phyloP scores from a whole-genome alignment of 2,888 invertebrate genomes.

The Petrolisthes manimaculis region DNA sequence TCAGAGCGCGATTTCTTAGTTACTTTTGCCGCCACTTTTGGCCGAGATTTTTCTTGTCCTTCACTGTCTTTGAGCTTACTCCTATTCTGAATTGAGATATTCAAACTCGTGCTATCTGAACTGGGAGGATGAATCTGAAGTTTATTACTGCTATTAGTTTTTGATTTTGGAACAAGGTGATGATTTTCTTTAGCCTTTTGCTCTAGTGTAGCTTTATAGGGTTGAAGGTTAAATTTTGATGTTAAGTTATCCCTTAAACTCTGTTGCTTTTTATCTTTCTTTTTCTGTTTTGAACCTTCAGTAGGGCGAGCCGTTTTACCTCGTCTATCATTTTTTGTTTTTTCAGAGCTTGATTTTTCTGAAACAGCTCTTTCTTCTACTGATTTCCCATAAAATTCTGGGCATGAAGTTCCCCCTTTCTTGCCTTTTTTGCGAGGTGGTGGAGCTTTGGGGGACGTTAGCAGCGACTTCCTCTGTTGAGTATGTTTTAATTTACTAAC shows the following conservation, averaged over 20 bases:
- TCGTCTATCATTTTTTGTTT: neutral
- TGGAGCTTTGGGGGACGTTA: conserved; percentile 36
- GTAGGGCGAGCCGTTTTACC: neutral
- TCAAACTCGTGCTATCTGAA: conserved; percentile 20
- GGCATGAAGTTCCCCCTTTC: conserved; percentile 1
- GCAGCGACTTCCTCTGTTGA: conserved; percentile 11
- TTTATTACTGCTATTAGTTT: neutral
- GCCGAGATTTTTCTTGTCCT: conserved; percentile 16
- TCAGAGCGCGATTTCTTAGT: conserved; percentile 50
- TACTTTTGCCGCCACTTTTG: conserved; percentile 56
- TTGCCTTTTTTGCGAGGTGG: conserved; percentile 17
- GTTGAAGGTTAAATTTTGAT: conserved; percentile 34
- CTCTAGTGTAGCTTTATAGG: conserved; percentile 37
- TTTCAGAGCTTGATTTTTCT: neutral
- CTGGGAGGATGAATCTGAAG: neutral
- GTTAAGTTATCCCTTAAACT: conserved; percentile 34
- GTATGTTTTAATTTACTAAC: conserved; percentile 25
- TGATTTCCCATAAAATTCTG: neutral
- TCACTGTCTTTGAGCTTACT: neutral
- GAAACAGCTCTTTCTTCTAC: neutral
- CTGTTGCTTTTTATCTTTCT: conserved; percentile 10
- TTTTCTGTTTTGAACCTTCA: neutral
- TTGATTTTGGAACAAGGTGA: conserved; percentile 35
- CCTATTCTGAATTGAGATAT: conserved; percentile 55
- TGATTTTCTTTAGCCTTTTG: conserved; percentile 27